Evolutionary conservation across 2,113 vertebrate species (phyloP), one percentile per base, ranked within the genome.

Genomic region (Damaliscus lunatus): DNA sequence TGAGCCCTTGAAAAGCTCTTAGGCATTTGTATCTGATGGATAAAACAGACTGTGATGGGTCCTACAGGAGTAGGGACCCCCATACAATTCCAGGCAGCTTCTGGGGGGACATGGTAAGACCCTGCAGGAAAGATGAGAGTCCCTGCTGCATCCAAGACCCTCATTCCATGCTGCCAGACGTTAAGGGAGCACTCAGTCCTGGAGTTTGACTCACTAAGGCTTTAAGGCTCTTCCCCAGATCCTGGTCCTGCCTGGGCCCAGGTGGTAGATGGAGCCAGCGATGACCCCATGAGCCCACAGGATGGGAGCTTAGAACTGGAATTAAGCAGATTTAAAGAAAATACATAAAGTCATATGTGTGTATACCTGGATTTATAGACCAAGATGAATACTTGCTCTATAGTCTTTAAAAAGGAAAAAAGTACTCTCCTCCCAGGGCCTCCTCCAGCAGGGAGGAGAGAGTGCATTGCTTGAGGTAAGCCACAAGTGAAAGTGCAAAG

Each of bases 311-410:
- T 81, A 48, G 48, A 87, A 48, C 50, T n/a, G 36, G 62, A 97
- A 93, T 91, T 91, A 93, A 92, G 52, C 27, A 95, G 92, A 97
- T 89, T 93, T 96, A 59, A 97, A 93, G 46, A 91, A 94, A 96
- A 94, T 50, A 97, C 23, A 78, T 88, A 78, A 89, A 93, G n/a
- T 52, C 23, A 0, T 64, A 33, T 40, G 10, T 40, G 17, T 94
- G 77, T 33, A 2, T 48, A 36, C 80, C 48, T 84, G 83, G 50
- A 74, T 80, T 90, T 86, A 5, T 33, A 96, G 48, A 91, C 48
- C 53, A 94, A 85, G 53, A 96, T 64, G 48, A 96, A 93, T 78
- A 87, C 43, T 46, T 95, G 50, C 40, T 86, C 12, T 88, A 87
- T 84, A 86, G 94, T 88, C 43, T 94, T 92, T 40, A 33, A 77